phyloP scores from a whole-genome alignment of 2,797 vertebrate species.

The Philypnodon macrostomus region DNA sequence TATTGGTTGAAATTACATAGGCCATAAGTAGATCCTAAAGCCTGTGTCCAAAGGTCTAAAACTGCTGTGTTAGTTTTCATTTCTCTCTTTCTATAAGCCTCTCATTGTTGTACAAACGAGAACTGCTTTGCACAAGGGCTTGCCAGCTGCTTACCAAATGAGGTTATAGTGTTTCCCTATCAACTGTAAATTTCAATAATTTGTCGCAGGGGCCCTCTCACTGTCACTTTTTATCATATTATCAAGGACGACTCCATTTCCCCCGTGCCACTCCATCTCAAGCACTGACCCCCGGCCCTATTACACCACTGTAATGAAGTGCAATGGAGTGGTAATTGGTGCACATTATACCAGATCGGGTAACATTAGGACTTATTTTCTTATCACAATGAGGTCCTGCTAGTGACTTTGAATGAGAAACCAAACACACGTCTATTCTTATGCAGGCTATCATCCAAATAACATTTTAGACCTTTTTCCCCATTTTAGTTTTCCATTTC shows the following conservation, averaged over 20 bases:
- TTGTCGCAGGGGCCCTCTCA: conserved; percentile 78
- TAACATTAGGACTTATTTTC: conserved; percentile 85
- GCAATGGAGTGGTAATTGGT: conserved; percentile 86
- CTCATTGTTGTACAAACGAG: conserved; percentile 71
- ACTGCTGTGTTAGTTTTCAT: conserved; percentile 80
- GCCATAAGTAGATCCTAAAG: conserved; percentile 23
- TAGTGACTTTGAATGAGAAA: conserved; percentile 83
- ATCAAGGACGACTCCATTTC: conserved; percentile 84
- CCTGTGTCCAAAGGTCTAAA: conserved; percentile 54
- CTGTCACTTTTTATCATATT: conserved; percentile 85
- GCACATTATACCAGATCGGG: conserved; percentile 85
- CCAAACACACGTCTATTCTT: conserved; percentile 82
- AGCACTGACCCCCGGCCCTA: conserved; percentile 78
- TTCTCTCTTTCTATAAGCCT: conserved; percentile 72
- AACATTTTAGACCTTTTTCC: conserved; percentile 79
- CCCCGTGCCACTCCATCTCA: conserved; percentile 74
- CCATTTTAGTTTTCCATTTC: conserved; percentile 82
- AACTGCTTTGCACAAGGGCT: conserved; percentile 68
- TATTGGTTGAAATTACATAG: too few species aligned
- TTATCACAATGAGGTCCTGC: conserved; percentile 82
- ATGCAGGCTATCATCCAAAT: conserved; percentile 82
- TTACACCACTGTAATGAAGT: conserved; percentile 85
- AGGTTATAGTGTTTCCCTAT: conserved; percentile 81
- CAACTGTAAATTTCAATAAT: conserved; percentile 86
- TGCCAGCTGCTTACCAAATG: conserved; percentile 80